phyloP scores from a whole-genome alignment of 2,888 invertebrate species.

The Margaritifera margaritifera region DNA sequence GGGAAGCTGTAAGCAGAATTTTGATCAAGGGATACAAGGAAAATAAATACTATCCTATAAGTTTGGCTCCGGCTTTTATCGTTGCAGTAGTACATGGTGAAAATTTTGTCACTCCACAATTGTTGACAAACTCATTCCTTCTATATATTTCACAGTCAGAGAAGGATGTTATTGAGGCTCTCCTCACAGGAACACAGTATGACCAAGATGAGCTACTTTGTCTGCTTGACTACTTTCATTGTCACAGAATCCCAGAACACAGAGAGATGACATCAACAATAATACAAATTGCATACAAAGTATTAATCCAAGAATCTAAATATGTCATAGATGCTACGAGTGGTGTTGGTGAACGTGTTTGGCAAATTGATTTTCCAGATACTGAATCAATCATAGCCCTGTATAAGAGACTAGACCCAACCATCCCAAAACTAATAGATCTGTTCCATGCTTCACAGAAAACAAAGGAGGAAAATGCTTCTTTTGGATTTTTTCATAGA shows the following conservation, averaged over 20 bases:
- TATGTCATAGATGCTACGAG: conserved; percentile 13
- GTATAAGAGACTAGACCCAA: no score
- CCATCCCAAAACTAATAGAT: conserved; percentile 1
- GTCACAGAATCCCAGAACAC: conserved; percentile 4
- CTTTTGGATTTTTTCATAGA: conserved; percentile 9
- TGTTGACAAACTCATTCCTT: conserved; percentile 14
- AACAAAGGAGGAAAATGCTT: conserved; percentile 9
- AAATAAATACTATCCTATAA: conserved; percentile 13
- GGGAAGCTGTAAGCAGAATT: conserved; percentile 26
- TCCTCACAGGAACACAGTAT: conserved; percentile 1
- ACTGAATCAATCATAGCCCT: no score
- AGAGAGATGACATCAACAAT: conserved; percentile 2
- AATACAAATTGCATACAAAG: conserved; percentile 15
- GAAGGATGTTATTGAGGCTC: conserved; percentile 11
- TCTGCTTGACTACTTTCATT: conserved; percentile 12
- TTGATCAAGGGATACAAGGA: conserved; percentile 19
- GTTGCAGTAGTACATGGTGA: conserved; percentile 18
- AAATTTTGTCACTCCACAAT: conserved; percentile 14
- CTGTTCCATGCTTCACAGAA: no score
- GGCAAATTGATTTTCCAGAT: no score
- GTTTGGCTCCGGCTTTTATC: conserved; percentile 14
- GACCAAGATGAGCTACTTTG: conserved; percentile 9
- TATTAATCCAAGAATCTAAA: conserved; percentile 19
- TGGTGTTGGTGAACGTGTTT: conserved; percentile 3
- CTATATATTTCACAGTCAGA: conserved; percentile 17